Conservation (phyloP, 2,888 invertebrate species). For the Orthosia cruda region DNA sequence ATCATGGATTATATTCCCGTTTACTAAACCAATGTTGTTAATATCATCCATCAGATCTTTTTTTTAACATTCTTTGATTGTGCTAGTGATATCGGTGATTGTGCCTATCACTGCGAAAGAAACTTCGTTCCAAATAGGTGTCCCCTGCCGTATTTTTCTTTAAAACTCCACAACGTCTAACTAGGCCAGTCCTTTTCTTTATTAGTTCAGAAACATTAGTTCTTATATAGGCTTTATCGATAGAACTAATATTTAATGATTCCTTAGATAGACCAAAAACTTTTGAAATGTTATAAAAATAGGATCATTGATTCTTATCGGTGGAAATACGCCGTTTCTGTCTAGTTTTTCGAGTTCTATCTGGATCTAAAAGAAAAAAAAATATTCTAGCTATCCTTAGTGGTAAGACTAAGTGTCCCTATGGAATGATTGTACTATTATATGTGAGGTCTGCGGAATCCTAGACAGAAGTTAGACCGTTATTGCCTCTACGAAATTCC, state of each 20-base stretch:
- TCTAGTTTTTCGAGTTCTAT: neutral
- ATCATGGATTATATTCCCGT: too few relatives aligned
- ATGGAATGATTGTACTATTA: slow-evolving; percentile 17
- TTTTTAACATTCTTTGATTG: too few relatives aligned
- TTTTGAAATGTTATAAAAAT: neutral
- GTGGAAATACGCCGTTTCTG: neutral
- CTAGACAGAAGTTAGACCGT: slow-evolving; percentile 8
- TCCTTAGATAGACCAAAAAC: neutral
- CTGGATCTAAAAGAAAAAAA: slow-evolving; percentile 15
- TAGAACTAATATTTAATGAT: slow-evolving; percentile 7
- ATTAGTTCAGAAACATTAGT: neutral
- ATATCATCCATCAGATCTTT: too few relatives aligned
- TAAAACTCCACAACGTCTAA: neutral
- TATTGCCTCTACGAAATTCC: slow-evolving; percentile 43
- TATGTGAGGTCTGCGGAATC: slow-evolving; percentile 1
- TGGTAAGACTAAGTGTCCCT: slow-evolving; percentile 27
- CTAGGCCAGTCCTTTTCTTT: neutral
- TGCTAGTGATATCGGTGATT: too few relatives aligned
- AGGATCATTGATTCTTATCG: neutral
- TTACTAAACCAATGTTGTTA: too few relatives aligned
- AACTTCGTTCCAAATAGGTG: too few relatives aligned
- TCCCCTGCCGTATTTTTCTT: neutral
- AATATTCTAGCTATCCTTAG: slow-evolving; percentile 7
- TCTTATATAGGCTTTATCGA: neutral
- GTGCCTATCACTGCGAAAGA: too few relatives aligned